A percentile compares a stretch with the other conserved stretches of the same genome.
Evolutionary conservation across 2,888 invertebrate species (phyloP).

Genomic region (Harpagoxenus sublaevis): DNA sequence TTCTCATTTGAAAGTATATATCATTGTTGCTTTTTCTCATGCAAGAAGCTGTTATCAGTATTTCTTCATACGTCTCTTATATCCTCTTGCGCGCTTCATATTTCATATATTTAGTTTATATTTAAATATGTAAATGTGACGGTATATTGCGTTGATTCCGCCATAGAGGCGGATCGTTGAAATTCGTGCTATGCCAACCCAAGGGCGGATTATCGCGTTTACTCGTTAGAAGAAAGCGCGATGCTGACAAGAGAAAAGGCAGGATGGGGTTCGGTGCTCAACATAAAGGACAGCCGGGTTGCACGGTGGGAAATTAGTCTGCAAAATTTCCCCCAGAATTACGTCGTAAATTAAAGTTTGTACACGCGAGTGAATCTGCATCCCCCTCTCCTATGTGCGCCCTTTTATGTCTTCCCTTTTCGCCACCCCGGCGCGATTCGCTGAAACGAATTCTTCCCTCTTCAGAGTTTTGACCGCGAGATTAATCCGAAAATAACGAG

Average conservation of each 20-base stretch:
- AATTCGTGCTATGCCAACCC: conserved; percentile 32
- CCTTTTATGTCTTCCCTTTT: conserved; percentile 44
- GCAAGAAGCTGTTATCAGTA: conserved; percentile 2
- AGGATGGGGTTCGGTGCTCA: conserved; percentile 17
- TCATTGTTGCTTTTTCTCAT: neutral
- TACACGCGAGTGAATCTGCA: conserved; percentile 68
- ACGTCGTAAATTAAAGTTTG: conserved; percentile 81
- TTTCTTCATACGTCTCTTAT: conserved; percentile 34
- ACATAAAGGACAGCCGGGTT: conserved; percentile 33
- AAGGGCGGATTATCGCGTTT: conserved; percentile 43
- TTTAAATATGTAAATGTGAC: conserved; percentile 44
- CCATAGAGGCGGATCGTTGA: neutral
- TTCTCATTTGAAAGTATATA: neutral
- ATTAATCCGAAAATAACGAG: conserved; percentile 75
- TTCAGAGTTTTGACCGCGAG: conserved; percentile 52
- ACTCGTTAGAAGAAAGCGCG: conserved; percentile 49
- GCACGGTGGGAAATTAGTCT: conserved; percentile 78
- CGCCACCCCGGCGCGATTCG: conserved; percentile 43
- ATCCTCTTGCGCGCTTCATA: neutral
- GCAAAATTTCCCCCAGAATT: conserved; percentile 80
- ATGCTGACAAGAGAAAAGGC: conserved; percentile 31
- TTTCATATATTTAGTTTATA: conserved; percentile 24
- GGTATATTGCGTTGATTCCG: conserved; percentile 16
- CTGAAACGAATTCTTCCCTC: conserved; percentile 56
- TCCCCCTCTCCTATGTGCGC: conserved; percentile 1